Percentiles rank a stretch among this genome's conserved stretches.
Evolutionary conservation across 2,888 invertebrate species (phyloP).

Genomic region (Schrankia costaestrigalis): DNA sequence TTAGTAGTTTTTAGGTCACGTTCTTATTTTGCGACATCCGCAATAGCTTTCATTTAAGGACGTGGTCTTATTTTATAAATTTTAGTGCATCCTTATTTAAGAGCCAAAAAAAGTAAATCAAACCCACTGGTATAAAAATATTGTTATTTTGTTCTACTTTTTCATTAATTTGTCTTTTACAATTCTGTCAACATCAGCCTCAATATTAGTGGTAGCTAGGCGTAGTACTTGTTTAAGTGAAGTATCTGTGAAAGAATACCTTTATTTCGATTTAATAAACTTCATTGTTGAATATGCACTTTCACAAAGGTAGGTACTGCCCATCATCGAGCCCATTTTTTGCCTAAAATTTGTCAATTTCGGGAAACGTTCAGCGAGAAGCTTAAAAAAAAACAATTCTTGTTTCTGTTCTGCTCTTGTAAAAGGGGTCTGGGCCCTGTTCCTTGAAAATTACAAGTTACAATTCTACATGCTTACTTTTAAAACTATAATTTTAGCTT

Average conservation of each 20-base stretch:
- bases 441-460: no score
- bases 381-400: conserved; percentile 7
- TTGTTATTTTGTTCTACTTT: no score
- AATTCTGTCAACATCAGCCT: background rate
- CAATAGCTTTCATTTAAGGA: no score
- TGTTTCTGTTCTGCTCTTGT: conserved; percentile 6
- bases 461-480: no score
- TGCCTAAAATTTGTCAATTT: conserved; percentile 6
- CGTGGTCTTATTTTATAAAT: no score
- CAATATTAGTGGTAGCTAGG: background rate
- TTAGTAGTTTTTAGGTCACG: no score
- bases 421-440: no score
- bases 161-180: conserved; percentile 1
- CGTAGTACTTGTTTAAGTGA: background rate
- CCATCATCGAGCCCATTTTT: conserved; percentile 10
- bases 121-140: no score
- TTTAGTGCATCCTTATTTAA: no score
- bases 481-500: no score
- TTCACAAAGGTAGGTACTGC: conserved; percentile 3
- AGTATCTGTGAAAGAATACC: background rate
- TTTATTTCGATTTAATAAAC: conserved; percentile 3
- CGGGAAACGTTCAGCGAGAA: conserved; percentile 5
- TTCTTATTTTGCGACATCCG: no score
- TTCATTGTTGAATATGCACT: conserved; percentile 5
- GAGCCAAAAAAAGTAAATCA: no score